These are phyloP conservation scores for Campoplex nolae DNA, from an alignment of 2,888 invertebrate genomes.

Conservation along the genomic window DNA sequence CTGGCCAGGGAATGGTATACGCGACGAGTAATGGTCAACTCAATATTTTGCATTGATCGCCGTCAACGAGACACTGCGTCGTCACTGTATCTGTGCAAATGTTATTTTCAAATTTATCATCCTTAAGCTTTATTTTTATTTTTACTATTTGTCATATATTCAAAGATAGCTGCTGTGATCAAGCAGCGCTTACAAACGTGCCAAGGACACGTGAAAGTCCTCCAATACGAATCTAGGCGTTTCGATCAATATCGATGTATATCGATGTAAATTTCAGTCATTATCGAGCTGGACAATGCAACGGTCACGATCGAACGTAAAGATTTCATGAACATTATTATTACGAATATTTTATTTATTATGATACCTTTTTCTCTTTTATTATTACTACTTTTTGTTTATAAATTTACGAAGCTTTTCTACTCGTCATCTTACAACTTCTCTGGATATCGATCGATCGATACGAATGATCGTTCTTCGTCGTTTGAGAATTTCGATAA, in stretches of 20 bases:
- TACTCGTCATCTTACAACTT: background rate
- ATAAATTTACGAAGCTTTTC: background rate
- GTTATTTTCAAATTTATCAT: conserved; percentile 58
- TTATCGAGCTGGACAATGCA: conserved; percentile 1
- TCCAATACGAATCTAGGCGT: conserved; percentile 68
- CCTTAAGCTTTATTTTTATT: conserved; percentile 69
- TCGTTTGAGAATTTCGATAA: background rate
- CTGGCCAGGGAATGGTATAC: conserved; percentile 94
- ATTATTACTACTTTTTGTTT: background rate
- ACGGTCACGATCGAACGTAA: conserved; percentile 13
- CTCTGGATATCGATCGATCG: background rate
- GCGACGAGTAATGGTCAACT: conserved; percentile 94
- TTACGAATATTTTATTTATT: conserved; percentile 15
- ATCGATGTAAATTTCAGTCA: conserved; percentile 53
- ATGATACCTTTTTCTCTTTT: background rate
- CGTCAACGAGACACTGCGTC: background rate
- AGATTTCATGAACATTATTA: background rate
- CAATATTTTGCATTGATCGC: conserved; percentile 86
- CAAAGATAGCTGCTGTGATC: conserved; percentile 54
- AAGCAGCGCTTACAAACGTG: conserved; percentile 59
- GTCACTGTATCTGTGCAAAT: background rate
- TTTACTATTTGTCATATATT: conserved; percentile 57
- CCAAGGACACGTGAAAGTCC: conserved; percentile 61
- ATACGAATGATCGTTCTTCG: background rate
- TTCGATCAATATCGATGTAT: conserved; percentile 71